Conservation (phyloP, 2,113 vertebrate species). For the Rhabdomys dilectus region DNA sequence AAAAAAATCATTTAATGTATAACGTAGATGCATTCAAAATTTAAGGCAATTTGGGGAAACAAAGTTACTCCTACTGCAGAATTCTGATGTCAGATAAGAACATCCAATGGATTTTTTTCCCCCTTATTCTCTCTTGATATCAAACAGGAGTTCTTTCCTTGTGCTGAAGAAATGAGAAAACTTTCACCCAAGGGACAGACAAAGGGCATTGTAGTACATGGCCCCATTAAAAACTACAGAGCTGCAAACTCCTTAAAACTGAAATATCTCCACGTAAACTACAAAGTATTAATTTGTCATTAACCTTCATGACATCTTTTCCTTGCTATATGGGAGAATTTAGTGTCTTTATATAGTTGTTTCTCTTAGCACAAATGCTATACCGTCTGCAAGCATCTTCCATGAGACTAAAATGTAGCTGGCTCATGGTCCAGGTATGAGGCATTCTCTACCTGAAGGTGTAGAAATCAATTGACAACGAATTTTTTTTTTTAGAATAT, state of each 20-base stretch:
- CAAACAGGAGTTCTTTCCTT: background rate
- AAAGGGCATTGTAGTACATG: background rate
- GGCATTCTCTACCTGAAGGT: constrained; percentile 68
- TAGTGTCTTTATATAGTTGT: background rate
- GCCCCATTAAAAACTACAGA: background rate
- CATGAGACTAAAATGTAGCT: constrained; percentile 27
- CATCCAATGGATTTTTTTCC: background rate
- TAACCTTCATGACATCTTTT: background rate
- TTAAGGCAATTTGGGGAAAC: background rate
- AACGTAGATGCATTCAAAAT: constrained; percentile 15
- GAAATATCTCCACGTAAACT: constrained; percentile 18
- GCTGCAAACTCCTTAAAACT: constrained; percentile 9
- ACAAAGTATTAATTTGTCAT: constrained; percentile 29
- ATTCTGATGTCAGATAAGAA: constrained; percentile 5
- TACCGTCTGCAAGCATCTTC: constrained; percentile 41
- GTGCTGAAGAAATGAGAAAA: background rate
- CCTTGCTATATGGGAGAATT: background rate
- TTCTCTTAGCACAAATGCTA: constrained; percentile 2
- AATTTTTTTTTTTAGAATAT: constrained; percentile 58
- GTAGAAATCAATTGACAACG: constrained; percentile 60
- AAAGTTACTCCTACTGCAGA: background rate
- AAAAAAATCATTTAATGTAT: constrained; percentile 29
- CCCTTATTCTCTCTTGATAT: background rate
- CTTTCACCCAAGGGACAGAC: background rate
- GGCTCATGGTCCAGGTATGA: constrained; percentile 36